Conservation (phyloP, 1,140 invertebrate species). For the Oryzaephilus surinamensis region DNA sequence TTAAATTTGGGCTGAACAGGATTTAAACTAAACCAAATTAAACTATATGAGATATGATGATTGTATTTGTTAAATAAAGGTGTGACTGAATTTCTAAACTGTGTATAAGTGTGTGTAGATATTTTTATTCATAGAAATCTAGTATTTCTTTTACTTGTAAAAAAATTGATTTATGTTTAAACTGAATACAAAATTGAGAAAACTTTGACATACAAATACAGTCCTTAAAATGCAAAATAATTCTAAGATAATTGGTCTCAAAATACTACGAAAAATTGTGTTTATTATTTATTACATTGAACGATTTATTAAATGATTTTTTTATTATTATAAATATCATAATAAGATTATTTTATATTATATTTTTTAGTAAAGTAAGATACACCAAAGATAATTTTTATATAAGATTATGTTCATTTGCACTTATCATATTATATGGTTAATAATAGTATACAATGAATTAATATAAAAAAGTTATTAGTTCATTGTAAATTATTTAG, state of each 20-base stretch:
- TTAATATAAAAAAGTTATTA: background rate
- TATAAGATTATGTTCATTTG: slow-evolving; percentile 1
- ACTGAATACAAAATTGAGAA: too few species aligned
- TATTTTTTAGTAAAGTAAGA: slow-evolving; percentile 28
- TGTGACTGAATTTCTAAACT: slow-evolving; percentile 9
- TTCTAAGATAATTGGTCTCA: slow-evolving; percentile 23
- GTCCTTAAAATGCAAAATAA: slow-evolving; percentile 1
- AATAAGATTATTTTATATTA: slow-evolving; percentile 31
- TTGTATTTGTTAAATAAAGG: slow-evolving; percentile 3
- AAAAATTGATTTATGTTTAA: background rate
- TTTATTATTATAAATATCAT: slow-evolving; percentile 17
- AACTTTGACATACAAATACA: too few species aligned
- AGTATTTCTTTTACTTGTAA: background rate
- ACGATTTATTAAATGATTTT: slow-evolving; percentile 18
- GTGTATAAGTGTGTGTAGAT: slow-evolving; percentile 18
- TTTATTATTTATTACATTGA: slow-evolving; percentile 27
- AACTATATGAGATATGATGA: slow-evolving; percentile 4
- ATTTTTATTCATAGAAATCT: slow-evolving; percentile 3
- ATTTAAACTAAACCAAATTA: background rate
- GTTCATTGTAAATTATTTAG: slow-evolving; percentile 5
- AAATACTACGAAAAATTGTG: slow-evolving; percentile 23
- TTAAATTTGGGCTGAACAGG: slow-evolving; percentile 36
- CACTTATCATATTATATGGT: slow-evolving; percentile 29
- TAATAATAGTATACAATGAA: slow-evolving; percentile 16
- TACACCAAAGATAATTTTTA: slow-evolving; percentile 34